A percentile compares a stretch with the other conserved stretches of the same genome.
These are phyloP conservation scores for Chelonia mydas DNA, from an alignment of 2,797 vertebrate genomes.

Conservation along the genomic window DNA sequence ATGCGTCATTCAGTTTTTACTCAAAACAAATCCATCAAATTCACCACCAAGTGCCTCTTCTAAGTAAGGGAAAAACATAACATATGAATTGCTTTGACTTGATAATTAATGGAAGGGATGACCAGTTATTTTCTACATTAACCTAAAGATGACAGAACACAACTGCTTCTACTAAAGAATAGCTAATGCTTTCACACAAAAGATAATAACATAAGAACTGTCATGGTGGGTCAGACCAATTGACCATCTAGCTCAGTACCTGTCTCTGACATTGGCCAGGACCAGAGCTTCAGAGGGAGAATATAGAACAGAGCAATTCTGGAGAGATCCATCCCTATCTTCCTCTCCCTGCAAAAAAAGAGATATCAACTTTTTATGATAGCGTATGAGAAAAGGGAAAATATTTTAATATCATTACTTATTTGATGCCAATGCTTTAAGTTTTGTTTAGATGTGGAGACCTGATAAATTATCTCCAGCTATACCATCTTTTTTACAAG, in stretches of 20 bases:
- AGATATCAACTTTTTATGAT: background rate
- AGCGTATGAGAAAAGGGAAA: background rate
- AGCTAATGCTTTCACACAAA: background rate
- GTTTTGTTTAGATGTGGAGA: background rate
- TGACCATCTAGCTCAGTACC: background rate
- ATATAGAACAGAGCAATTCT: background rate
- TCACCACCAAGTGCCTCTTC: background rate
- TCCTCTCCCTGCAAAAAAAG: background rate
- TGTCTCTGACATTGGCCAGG: background rate
- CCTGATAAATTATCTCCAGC: background rate
- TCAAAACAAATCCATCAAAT: constrained; percentile 44
- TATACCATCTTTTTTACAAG: background rate
- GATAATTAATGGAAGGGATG: constrained; percentile 52
- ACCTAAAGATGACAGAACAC: background rate
- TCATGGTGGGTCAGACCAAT: background rate
- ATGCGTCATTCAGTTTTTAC: constrained; percentile 35
- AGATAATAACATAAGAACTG: background rate
- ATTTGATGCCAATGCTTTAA: background rate
- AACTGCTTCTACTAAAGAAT: background rate
- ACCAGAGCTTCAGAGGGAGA: background rate
- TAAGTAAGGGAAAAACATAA: constrained; percentile 32
- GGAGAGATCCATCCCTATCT: background rate
- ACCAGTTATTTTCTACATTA: constrained; percentile 14
- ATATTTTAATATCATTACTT: background rate
- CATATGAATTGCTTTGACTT: constrained; percentile 3